Base-by-base conservation (phyloP, 1,140 invertebrate species). In the Dinothrombium tinctorium region DNA sequence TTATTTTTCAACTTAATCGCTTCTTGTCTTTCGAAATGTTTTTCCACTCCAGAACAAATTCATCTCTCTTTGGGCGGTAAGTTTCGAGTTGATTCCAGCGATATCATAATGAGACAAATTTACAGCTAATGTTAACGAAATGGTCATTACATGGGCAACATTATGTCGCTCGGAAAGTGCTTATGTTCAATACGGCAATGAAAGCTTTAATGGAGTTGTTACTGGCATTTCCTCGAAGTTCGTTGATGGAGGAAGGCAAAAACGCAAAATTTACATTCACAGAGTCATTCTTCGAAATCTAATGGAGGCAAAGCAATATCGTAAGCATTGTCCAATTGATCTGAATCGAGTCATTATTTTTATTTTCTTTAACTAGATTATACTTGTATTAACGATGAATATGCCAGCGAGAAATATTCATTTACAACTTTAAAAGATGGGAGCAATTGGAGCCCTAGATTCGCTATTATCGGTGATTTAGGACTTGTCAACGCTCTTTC, bases 101-200 rank as follows among this genome's bases (percentile, higher is more conserved):
- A n/a, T n/a, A n/a, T n/a, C n/a, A n/a, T n/a, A n/a, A n/a, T n/a
- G n/a, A n/a, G n/a, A n/a, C n/a, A n/a, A n/a, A n/a, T n/a, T n/a
- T n/a, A n/a, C 32, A 36, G 33, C 12, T 2, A 36, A 61, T 46
- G 61, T 69, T 17, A 65, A 60, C 45, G 66, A 80, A 48, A 76
- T 84, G 57, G 65, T 81, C 29, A 73, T 90, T n/a, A 90, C 82
- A 40, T 94, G 86, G 86, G 74, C 72, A 2, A 92, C 86, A 23
- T 67, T 69, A 46, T 8, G 26, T 38, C 17, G 4, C 9, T 17
- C 11, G 1, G 11, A 24, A 4, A 66, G 72, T 48, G 57, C 73
- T 47, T 74, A 81, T 4, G 50, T 65, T 23, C 59, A 67, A 50
- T 90, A 76, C 61, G 80, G 79, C 2, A 65, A 3, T 2, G 17